Evolutionary conservation across 2,113 vertebrate genomes (phyloP).

Genomic region (Phyllostomus discolor): DNA sequence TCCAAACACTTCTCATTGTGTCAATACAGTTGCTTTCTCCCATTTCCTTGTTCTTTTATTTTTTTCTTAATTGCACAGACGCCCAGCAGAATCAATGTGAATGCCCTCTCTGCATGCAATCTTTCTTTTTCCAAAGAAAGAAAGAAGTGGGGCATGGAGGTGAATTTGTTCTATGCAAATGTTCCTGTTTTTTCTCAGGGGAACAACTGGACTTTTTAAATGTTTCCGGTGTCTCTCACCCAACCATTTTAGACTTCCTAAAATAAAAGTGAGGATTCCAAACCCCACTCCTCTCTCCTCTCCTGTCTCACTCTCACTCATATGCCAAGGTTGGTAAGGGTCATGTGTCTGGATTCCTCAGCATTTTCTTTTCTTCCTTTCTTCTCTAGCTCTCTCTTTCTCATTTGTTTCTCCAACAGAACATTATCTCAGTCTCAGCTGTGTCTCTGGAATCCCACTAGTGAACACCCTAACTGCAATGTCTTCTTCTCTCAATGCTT

Average conservation of each 20-base stretch:
- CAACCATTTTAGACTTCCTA: conserved; percentile 65
- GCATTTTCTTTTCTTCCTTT: background rate
- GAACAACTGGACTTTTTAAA: conserved; percentile 42
- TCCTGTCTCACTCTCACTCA: conserved; percentile 20
- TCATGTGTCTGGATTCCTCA: background rate
- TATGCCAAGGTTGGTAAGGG: background rate
- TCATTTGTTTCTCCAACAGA: background rate
- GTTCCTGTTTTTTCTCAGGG: conserved; percentile 58
- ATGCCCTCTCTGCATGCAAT: background rate
- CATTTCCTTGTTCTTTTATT: background rate
- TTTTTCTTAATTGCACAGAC: conserved; percentile 34
- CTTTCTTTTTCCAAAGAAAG: background rate
- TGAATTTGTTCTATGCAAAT: conserved; percentile 28
- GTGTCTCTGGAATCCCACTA: background rate
- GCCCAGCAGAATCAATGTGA: background rate
- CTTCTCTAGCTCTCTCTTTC: background rate
- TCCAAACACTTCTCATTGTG: conserved; percentile 41
- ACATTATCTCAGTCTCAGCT: background rate
- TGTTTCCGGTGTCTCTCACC: conserved; percentile 45
- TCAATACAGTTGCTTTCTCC: conserved; percentile 38
- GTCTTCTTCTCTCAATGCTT: background rate
- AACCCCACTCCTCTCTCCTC: background rate
- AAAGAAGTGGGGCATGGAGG: background rate
- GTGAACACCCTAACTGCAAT: background rate
- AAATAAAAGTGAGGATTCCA: conserved; percentile 69